These are phyloP conservation scores for Amphilophus citrinellus DNA, from an alignment of 2,113 vertebrate genomes.

Conservation along the genomic window DNA sequence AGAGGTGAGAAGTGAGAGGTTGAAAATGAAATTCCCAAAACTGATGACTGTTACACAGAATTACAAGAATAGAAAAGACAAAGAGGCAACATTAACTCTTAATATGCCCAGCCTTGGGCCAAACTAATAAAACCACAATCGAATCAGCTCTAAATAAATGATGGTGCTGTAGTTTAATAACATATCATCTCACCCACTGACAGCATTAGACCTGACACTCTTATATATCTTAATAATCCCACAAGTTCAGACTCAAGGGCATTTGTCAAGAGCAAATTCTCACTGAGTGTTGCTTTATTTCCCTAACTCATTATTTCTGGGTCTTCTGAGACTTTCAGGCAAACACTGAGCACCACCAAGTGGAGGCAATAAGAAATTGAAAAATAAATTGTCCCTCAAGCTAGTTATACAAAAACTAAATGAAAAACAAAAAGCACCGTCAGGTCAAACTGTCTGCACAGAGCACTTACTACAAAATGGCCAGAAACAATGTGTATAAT, in stretches of 20 bases:
- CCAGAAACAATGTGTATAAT: not conserved
- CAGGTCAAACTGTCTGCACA: not conserved
- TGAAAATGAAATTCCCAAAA: conserved; percentile 63
- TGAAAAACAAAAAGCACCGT: conserved; percentile 31
- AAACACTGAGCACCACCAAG: conserved; percentile 64
- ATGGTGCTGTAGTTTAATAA: conserved; percentile 81
- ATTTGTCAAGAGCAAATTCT: conserved; percentile 41
- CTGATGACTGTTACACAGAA: conserved; percentile 74
- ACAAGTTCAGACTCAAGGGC: conserved; percentile 50
- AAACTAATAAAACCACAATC: conserved; percentile 86
- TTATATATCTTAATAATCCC: conserved; percentile 64
- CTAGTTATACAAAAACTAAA: not conserved
- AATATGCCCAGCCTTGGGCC: conserved; percentile 78
- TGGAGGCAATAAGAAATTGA: conserved; percentile 39
- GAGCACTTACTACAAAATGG: not conserved
- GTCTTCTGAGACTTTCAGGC: not conserved
- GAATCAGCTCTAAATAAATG: conserved; percentile 86
- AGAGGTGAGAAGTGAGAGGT: conserved; percentile 53
- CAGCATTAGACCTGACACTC: conserved; percentile 48
- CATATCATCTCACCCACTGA: conserved; percentile 69
- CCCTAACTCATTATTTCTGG: conserved; percentile 13
- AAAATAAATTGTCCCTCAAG: not conserved
- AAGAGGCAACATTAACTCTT: conserved; percentile 80
- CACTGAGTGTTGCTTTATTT: conserved; percentile 20
- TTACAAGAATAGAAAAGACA: conserved; percentile 71